Evolutionary conservation across 2,113 vertebrate species (phyloP).

Genomic region (Patagioenas fasciata): DNA sequence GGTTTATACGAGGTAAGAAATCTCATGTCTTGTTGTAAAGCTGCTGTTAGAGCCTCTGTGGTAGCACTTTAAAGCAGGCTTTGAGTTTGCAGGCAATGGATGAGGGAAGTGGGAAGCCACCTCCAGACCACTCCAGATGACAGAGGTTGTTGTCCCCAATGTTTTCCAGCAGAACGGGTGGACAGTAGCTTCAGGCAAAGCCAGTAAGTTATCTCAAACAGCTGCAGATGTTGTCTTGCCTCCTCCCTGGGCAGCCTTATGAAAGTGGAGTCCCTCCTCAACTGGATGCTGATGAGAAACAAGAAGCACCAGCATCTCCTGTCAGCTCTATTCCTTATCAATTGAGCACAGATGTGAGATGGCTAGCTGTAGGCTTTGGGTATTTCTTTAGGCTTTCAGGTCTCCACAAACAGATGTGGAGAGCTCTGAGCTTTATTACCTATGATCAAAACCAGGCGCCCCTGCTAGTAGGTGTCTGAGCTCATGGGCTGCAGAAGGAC

Average conservation of each 20-base stretch:
- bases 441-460: neutral
- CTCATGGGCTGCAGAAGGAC: neutral
- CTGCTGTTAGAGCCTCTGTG: neutral
- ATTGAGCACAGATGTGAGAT: neutral
- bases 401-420: neutral
- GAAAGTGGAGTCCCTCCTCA: neutral
- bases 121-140: accelerated
- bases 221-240: neutral
- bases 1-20: neutral
- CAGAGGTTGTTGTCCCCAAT: neutral
- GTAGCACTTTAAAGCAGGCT: neutral
- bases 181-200: neutral
- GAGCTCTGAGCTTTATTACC: neutral
- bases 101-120: neutral
- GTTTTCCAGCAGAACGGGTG: neutral
- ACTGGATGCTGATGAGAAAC: neutral
- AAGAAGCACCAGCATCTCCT: neutral
- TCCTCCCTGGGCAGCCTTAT: neutral
- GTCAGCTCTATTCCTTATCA: neutral
- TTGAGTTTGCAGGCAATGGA: neutral
- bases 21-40: neutral
- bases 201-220: neutral
- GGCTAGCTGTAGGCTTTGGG: neutral
- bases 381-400: neutral
- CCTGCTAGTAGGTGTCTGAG: neutral